These are phyloP conservation scores for Astropecten irregularis DNA, from an alignment of 53 echinoderm and acorn worm genomes.

Conservation along the genomic window DNA sequence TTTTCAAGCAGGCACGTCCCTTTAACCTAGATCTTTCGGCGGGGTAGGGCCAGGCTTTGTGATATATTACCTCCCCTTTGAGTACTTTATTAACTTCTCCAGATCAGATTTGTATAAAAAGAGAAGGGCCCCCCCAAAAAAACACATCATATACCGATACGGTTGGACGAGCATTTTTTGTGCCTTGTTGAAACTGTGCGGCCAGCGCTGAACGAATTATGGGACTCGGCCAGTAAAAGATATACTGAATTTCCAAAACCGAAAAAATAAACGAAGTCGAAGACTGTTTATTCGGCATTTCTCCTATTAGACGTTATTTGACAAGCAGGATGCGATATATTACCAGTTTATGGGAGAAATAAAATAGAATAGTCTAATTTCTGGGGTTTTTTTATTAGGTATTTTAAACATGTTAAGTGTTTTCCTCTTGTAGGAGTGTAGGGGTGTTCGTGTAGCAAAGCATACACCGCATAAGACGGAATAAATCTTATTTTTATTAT, in stretches of 20 bases:
- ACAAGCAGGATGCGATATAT: neutral
- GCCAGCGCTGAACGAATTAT: constrained; percentile 23
- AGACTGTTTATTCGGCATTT: constrained; percentile 9
- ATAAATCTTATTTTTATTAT: too few relatives aligned
- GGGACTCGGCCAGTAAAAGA: neutral
- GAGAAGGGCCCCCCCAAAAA: too few relatives aligned
- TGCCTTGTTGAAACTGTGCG: constrained; percentile 31
- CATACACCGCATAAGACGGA: too few relatives aligned
- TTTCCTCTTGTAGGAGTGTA: too few relatives aligned
- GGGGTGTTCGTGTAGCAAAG: too few relatives aligned
- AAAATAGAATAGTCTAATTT: too few relatives aligned
- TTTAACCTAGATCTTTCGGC: constrained; percentile 45
- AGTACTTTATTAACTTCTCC: constrained; percentile 5
- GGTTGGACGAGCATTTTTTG: neutral
- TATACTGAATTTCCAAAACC: neutral
- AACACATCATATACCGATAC: neutral
- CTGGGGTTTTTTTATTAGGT: too few relatives aligned
- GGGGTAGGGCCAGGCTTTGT: neutral
- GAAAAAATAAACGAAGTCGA: constrained; percentile 14
- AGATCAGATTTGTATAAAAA: neutral
- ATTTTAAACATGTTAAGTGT: too few relatives aligned
- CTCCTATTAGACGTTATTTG: constrained; percentile 7
- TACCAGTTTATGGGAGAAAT: constrained; percentile 6
- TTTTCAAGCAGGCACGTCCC: constrained; percentile 25
- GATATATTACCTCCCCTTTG: constrained; percentile 28